Conservation (phyloP, 2,888 invertebrate genomes). For the Drosophila buzzatii region DNA sequence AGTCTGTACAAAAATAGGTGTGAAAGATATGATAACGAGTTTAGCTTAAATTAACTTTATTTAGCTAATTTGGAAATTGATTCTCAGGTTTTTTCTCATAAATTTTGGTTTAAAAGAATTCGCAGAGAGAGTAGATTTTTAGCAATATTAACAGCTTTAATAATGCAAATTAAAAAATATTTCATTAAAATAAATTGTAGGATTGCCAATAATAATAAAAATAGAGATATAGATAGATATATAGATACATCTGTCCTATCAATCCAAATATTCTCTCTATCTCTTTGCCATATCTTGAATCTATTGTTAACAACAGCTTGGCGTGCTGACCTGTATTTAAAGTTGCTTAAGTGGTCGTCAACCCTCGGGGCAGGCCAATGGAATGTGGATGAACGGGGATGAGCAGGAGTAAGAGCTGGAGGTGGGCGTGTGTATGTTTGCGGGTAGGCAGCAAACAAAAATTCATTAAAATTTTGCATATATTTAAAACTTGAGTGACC, state of each 20-base stretch:
- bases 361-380: slow-evolving; percentile 33
- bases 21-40: neutral
- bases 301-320: slow-evolving; percentile 49
- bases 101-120: too few species aligned
- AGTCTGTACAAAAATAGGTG: neutral
- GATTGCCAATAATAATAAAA: too few species aligned
- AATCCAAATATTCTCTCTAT: too few species aligned
- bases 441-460: slow-evolving; percentile 58
- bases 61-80: neutral
- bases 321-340: slow-evolving; percentile 71
- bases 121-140: too few species aligned
- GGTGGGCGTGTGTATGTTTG: neutral
- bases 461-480: slow-evolving; percentile 81
- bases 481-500: slow-evolving; percentile 79
- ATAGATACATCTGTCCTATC: too few species aligned
- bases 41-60: neutral
- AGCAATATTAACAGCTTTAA: too few species aligned
- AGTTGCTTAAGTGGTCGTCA: slow-evolving; percentile 63
- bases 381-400: slow-evolving; percentile 19
- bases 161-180: too few species aligned
- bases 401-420: neutral
- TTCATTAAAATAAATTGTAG: too few species aligned
- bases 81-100: too few species aligned
- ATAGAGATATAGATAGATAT: too few species aligned
- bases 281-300: slow-evolving; percentile 24